phyloP scores from a whole-genome alignment of 2,888 invertebrate genomes.

The Pteria penguin region DNA sequence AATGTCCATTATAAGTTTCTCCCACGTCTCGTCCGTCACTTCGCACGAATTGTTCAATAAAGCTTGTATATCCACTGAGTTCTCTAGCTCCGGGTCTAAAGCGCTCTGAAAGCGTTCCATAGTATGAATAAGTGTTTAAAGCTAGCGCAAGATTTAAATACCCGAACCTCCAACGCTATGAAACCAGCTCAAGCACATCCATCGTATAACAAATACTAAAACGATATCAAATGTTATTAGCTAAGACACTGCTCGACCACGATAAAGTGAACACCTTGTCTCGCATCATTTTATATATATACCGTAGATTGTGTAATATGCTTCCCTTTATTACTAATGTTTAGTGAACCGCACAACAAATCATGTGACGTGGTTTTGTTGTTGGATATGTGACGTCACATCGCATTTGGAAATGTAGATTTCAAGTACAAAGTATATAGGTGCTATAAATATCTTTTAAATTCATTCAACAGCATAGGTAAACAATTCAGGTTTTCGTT shows the following conservation, averaged over 20 bases:
- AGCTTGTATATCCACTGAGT: slow-evolving; percentile 94
- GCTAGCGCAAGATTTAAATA: background rate
- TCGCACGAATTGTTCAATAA: slow-evolving; percentile 83
- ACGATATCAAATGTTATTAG: no score
- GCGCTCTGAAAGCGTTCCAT: slow-evolving; percentile 14
- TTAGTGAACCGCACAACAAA: background rate
- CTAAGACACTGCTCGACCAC: no score
- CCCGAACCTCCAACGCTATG: background rate
- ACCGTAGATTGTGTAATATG: background rate
- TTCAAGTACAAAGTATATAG: no score
- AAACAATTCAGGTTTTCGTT: no score
- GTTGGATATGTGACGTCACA: background rate
- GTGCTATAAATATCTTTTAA: no score
- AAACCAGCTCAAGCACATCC: background rate
- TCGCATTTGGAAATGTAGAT: background rate
- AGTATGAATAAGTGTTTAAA: background rate
- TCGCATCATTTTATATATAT: no score
- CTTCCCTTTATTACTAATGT: background rate
- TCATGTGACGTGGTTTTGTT: background rate
- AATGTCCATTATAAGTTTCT: slow-evolving; percentile 22
- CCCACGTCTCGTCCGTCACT: slow-evolving; percentile 16
- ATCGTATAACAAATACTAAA: background rate
- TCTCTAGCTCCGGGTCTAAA: slow-evolving; percentile 91
- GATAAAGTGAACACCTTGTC: no score
- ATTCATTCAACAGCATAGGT: no score